Evolutionary conservation across 2,888 invertebrate genomes (phyloP).

Genomic region (Dicranocentrus wangi): DNA sequence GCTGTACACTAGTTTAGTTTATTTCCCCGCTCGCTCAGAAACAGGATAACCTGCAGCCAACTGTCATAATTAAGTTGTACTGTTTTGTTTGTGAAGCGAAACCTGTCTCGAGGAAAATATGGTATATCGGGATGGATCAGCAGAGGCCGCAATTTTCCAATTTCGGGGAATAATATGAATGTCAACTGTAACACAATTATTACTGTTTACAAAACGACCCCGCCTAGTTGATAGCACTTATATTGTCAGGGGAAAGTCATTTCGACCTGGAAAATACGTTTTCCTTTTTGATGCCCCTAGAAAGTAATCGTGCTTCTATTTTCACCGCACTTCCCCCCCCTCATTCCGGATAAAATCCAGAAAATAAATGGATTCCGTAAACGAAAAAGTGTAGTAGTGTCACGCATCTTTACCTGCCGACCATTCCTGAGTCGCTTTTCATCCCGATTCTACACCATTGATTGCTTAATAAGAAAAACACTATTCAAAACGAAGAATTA

Average conservation of each 20-base stretch:
- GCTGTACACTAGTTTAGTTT: neutral
- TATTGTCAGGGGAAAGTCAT: neutral
- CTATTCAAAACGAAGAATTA: too few species aligned
- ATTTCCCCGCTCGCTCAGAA: too few species aligned
- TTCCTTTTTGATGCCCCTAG: neutral
- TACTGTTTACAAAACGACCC: slow-evolving; percentile 31
- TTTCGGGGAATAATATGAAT: slow-evolving; percentile 49
- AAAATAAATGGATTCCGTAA: neutral
- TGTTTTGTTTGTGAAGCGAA: slow-evolving; percentile 44
- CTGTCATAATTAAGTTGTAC: slow-evolving; percentile 45
- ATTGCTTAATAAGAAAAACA: too few species aligned
- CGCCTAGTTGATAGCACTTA: slow-evolving; percentile 3
- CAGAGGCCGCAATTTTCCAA: slow-evolving; percentile 49
- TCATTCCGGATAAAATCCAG: neutral
- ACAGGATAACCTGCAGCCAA: neutral
- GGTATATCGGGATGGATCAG: neutral
- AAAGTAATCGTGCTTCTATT: neutral
- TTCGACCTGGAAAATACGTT: neutral
- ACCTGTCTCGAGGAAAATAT: slow-evolving; percentile 16
- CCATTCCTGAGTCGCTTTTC: too few species aligned
- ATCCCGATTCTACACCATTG: too few species aligned
- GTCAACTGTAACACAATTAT: slow-evolving; percentile 55
- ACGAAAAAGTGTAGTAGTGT: neutral
- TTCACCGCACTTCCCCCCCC: neutral
- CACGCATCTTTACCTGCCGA: neutral